Conservation (phyloP, 2,888 invertebrate species). For the Uloborus plumipes region DNA sequence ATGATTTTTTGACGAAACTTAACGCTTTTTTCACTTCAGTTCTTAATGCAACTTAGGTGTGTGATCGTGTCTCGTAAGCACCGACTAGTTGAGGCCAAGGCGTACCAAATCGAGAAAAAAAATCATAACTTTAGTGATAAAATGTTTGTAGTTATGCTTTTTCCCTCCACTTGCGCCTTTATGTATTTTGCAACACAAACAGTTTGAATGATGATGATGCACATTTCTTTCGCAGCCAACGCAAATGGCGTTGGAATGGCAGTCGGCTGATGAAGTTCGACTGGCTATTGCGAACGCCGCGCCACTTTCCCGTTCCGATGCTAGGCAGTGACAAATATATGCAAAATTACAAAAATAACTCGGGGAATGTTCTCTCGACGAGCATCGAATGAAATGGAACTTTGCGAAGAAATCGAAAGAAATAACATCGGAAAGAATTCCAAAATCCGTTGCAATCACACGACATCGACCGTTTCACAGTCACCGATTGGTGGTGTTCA, state of each 20-base stretch:
- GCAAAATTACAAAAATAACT: slow-evolving; percentile 60
- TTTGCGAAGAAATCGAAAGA: slow-evolving; percentile 10
- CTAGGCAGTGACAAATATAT: slow-evolving; percentile 59
- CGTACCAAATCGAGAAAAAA: slow-evolving; percentile 3
- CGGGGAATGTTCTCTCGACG: slow-evolving; percentile 55
- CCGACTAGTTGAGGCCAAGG: slow-evolving; percentile 60
- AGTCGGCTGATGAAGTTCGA: neutral
- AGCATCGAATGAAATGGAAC: slow-evolving; percentile 30
- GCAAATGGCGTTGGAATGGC: too few species aligned
- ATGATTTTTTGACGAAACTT: slow-evolving; percentile 60
- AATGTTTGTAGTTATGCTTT: too few species aligned
- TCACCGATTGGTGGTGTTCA: too few species aligned
- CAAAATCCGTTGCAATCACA: neutral
- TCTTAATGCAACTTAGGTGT: slow-evolving; percentile 53
- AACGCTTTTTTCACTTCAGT: slow-evolving; percentile 27
- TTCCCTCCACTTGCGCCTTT: too few species aligned
- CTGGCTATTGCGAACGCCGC: neutral
- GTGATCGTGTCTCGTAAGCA: slow-evolving; percentile 51
- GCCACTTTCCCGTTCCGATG: slow-evolving; percentile 34
- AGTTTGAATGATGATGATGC: too few species aligned
- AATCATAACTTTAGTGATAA: too few species aligned
- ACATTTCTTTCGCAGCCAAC: too few species aligned
- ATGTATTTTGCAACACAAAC: too few species aligned
- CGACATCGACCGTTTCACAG: too few species aligned
- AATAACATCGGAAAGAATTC: slow-evolving; percentile 13